Evolutionary conservation across 2,797 vertebrate species (phyloP).

Genomic region (Geotrypetes seraphini): DNA sequence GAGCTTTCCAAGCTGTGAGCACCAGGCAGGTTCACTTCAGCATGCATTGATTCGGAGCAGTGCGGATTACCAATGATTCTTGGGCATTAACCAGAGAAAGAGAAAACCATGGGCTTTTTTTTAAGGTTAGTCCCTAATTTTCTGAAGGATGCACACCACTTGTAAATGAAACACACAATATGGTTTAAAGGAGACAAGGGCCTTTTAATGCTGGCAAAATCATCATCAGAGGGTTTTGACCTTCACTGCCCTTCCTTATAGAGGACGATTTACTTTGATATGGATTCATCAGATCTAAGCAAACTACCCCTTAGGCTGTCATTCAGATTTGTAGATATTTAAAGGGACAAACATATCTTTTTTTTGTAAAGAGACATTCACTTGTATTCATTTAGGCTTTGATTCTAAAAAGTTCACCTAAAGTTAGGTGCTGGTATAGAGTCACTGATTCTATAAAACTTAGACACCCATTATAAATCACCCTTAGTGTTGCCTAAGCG

Average conservation of each 20-base stretch:
- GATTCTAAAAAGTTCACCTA: too few relatives aligned
- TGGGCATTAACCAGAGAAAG: constrained; percentile 1
- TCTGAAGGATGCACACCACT: constrained; percentile 44
- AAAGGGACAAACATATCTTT: not conserved
- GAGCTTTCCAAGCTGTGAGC: constrained; percentile 35
- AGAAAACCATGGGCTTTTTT: too few relatives aligned
- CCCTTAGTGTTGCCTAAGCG: too few relatives aligned
- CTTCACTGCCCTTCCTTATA: not conserved
- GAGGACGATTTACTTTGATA: not conserved
- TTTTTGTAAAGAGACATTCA: too few relatives aligned
- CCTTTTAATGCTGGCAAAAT: not conserved
- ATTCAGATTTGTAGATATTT: not conserved
- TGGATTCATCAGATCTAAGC: not conserved
- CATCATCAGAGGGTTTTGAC: not conserved
- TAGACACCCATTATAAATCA: too few relatives aligned
- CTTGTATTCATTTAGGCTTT: too few relatives aligned
- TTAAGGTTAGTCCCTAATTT: constrained; percentile 39
- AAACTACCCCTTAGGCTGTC: not conserved
- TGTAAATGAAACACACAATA: constrained; percentile 52
- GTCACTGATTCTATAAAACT: too few relatives aligned
- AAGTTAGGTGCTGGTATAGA: too few relatives aligned
- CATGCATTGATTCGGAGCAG: too few relatives aligned
- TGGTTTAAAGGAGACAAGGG: not conserved
- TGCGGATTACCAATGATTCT: constrained; percentile 47
- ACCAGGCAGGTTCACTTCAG: too few relatives aligned